Conservation (phyloP, 2,113 vertebrate species). For the Pelecanoides urinatrix region DNA sequence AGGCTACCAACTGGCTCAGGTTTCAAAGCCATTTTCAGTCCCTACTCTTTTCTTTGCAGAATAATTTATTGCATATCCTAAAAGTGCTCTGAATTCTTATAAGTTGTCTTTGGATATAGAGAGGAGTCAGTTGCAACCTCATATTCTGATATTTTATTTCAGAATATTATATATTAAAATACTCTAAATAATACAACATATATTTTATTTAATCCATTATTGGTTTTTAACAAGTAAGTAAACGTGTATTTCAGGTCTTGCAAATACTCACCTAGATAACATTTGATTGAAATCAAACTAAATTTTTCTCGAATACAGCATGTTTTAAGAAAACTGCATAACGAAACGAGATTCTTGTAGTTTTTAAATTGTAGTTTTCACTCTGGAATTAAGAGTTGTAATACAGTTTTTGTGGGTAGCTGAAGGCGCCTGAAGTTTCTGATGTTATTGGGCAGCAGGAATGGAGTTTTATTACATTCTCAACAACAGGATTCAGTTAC, state of each 20-base stretch:
- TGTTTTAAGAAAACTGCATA: neutral
- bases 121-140: neutral
- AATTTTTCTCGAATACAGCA: neutral
- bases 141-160: neutral
- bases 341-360: neutral
- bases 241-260: neutral
- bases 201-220: neutral
- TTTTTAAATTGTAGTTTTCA: neutral
- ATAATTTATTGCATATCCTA: neutral
- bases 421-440: neutral
- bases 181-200: neutral
- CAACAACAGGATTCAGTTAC: neutral
- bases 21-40: neutral
- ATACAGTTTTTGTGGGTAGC: neutral
- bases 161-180: neutral
- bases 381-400: neutral
- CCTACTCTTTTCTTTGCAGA: neutral
- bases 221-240: neutral
- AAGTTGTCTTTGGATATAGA: neutral
- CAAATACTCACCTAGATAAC: neutral
- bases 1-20: neutral
- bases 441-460: neutral
- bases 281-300: neutral
- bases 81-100: neutral
- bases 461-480: neutral